These are phyloP conservation scores for Oreochromis niloticus DNA, from an alignment of 2,113 vertebrate species.

Conservation along the genomic window DNA sequence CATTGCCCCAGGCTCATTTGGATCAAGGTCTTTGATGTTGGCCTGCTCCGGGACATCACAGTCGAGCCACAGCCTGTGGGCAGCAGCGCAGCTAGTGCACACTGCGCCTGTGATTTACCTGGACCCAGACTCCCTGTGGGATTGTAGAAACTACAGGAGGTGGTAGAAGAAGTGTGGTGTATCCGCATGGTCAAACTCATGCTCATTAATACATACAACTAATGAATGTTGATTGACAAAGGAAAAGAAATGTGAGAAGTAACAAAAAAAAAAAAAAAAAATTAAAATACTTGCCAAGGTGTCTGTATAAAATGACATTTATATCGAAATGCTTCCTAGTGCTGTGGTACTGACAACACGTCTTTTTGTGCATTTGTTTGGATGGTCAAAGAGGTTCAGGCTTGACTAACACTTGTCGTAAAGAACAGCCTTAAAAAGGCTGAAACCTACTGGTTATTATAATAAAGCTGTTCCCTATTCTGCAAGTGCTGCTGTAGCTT, in stretches of 20 bases:
- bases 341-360: too few species aligned
- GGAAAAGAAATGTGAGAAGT: neutral
- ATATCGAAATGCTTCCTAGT: neutral
- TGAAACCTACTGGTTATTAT: neutral
- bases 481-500: neutral
- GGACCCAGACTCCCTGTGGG: conserved; percentile 18
- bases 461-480: neutral
- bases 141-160: neutral
- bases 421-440: neutral
- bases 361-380: neutral
- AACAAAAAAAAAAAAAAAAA: neutral
- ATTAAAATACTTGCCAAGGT: neutral
- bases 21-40: conserved; percentile 46
- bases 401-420: neutral
- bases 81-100: conserved; percentile 1
- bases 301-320: neutral
- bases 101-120: conserved; percentile 21
- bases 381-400: neutral
- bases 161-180: neutral
- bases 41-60: neutral
- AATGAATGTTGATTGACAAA: neutral
- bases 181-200: neutral
- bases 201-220: neutral
- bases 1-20: conserved; percentile 31
- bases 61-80: conserved; percentile 25